These are phyloP conservation scores for Nyctalus aviator DNA, from an alignment of 2,797 vertebrate species.

Conservation along the genomic window DNA sequence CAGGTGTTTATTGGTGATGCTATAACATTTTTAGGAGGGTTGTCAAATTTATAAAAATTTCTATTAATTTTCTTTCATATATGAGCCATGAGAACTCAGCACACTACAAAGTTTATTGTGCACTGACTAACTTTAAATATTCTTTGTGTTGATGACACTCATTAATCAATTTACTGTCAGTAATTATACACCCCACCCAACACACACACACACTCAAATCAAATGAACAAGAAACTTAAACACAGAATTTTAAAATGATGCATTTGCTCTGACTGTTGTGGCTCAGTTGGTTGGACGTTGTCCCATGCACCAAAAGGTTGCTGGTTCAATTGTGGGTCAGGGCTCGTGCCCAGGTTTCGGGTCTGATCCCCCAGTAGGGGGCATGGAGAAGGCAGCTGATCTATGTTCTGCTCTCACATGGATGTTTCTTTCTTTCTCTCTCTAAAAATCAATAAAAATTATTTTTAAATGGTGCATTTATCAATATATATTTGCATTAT, in stretches of 20 bases:
- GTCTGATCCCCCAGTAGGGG: neutral
- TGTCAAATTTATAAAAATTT: conserved; percentile 35
- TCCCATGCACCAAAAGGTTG: neutral
- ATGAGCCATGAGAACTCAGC: conserved; percentile 20
- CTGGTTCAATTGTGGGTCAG: neutral
- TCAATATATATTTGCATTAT: neutral
- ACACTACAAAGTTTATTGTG: neutral
- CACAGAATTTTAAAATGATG: neutral
- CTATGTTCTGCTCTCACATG: neutral
- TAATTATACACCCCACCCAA: too few species aligned
- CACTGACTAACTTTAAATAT: neutral
- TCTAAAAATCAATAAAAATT: neutral
- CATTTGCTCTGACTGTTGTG: neutral
- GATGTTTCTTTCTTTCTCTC: neutral
- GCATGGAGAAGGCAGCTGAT: neutral
- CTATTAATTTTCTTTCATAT: conserved; percentile 32
- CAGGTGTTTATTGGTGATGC: neutral
- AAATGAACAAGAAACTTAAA: conserved; percentile 47
- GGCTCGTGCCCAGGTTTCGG: neutral
- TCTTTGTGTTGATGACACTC: neutral
- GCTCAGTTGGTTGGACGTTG: neutral
- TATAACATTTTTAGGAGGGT: conserved; percentile 9
- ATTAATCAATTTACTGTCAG: neutral
- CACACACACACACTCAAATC: neutral
- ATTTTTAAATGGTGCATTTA: neutral